These are phyloP conservation scores for Blastobasis adustella DNA, from an alignment of 2,888 invertebrate species.

Conservation along the genomic window DNA sequence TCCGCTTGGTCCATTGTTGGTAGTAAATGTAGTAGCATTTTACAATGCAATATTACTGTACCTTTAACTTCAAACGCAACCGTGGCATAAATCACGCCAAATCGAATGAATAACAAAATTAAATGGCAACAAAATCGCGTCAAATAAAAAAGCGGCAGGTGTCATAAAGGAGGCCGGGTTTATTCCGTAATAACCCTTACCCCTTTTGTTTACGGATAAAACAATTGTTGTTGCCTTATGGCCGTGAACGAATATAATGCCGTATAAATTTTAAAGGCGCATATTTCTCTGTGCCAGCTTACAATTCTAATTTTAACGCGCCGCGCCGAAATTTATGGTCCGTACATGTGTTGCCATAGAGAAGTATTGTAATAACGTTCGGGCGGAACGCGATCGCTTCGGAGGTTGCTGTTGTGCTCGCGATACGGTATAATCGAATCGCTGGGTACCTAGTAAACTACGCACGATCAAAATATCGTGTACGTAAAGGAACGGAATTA, in stretches of 20 bases:
- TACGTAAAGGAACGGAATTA: no score
- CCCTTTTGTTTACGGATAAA: constrained; percentile 29
- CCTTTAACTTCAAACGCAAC: not conserved
- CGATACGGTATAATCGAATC: no score
- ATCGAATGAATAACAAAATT: not conserved
- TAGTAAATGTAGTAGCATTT: no score
- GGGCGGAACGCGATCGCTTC: constrained; percentile 11
- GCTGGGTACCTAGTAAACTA: no score
- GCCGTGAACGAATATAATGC: constrained; percentile 45
- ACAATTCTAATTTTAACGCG: constrained; percentile 71
- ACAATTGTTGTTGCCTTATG: constrained; percentile 32
- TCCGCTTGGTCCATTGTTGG: no score
- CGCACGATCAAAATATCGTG: no score
- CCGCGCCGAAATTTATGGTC: constrained; percentile 59
- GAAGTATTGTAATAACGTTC: constrained; percentile 53
- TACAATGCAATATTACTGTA: no score
- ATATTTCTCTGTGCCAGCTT: constrained; percentile 57
- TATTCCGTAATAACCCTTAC: constrained; percentile 23
- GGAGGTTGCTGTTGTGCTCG: no score
- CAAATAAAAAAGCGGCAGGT: constrained; percentile 13
- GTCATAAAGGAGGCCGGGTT: constrained; percentile 24
- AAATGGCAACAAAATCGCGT: not conserved
- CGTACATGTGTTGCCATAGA: constrained; percentile 63
- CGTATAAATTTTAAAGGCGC: constrained; percentile 62
- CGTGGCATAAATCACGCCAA: not conserved